phyloP scores from a whole-genome alignment of 2,888 invertebrate species.

The Dendrolimus houi region DNA sequence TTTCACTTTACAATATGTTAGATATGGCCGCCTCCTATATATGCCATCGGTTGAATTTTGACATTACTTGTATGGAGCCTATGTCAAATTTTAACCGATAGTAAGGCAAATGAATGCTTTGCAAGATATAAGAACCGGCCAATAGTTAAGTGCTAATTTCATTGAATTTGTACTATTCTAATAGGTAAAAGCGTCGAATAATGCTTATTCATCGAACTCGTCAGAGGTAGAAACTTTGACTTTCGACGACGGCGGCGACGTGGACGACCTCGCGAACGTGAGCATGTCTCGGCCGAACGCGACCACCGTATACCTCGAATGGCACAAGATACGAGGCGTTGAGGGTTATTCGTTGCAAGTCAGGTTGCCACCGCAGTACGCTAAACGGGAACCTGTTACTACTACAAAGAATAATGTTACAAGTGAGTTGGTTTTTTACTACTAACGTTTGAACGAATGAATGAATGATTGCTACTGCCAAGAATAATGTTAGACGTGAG shows the following conservation, averaged over 20 bases:
- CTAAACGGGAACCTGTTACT: conserved; percentile 52
- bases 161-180: no score
- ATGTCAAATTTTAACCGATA: no score
- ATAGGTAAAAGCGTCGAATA: conserved; percentile 81
- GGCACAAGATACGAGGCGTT: conserved; percentile 76
- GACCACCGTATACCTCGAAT: conserved; percentile 73
- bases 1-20: no score
- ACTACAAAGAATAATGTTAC: conserved; percentile 63
- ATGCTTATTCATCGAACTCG: conserved; percentile 73
- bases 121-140: no score
- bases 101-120: no score
- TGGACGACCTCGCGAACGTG: conserved; percentile 78
- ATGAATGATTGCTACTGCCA: conserved; percentile 40
- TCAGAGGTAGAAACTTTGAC: conserved; percentile 76
- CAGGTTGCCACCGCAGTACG: conserved; percentile 72
- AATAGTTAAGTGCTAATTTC: no score
- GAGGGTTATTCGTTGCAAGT: conserved; percentile 77
- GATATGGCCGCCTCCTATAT: no score
- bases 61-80: no score
- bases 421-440: conserved; percentile 29
- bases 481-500: conserved; percentile 62
- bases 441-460: no score
- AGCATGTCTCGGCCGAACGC: conserved; percentile 62
- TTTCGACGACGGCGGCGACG: conserved; percentile 80
- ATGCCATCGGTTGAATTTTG: no score